Evolutionary conservation across 2,113 vertebrate species (phyloP).

Genomic region (Cynocephalus volans): DNA sequence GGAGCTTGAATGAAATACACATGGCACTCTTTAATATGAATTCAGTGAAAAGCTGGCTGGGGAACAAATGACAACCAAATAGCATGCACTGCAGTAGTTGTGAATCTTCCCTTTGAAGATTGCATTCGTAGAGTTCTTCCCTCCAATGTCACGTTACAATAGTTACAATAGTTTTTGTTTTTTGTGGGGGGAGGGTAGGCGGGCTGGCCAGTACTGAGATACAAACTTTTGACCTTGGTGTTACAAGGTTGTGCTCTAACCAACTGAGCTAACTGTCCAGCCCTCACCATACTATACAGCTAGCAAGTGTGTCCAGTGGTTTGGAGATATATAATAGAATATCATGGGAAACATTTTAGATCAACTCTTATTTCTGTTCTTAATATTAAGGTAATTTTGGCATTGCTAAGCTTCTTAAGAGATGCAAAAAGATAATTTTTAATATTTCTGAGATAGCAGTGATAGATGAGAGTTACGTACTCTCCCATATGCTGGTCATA

Average conservation of each 20-base stretch:
- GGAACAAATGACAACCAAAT: slow-evolving; percentile 17
- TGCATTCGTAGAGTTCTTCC: not conserved
- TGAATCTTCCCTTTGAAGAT: slow-evolving; percentile 47
- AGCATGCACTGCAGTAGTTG: not conserved
- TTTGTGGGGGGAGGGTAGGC: too few relatives aligned
- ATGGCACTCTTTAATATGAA: slow-evolving; percentile 33
- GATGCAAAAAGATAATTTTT: not conserved
- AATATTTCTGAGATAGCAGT: not conserved
- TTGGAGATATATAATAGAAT: not conserved
- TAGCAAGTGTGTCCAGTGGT: not conserved
- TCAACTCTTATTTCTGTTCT: slow-evolving; percentile 43
- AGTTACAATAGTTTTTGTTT: too few relatives aligned
- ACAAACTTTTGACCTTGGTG: too few relatives aligned
- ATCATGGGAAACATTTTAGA: slow-evolving; percentile 13
- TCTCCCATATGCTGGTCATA: not conserved
- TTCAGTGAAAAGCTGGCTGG: slow-evolving; percentile 34
- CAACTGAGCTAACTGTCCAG: too few relatives aligned
- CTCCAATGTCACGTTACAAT: not conserved
- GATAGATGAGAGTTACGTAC: not conserved
- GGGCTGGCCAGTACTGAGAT: too few relatives aligned
- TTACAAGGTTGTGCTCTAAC: too few relatives aligned
- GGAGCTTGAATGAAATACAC: slow-evolving; percentile 50
- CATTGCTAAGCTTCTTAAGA: slow-evolving; percentile 29
- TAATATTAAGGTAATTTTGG: slow-evolving; percentile 29
- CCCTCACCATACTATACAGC: not conserved